These are phyloP conservation scores for Petrolisthes manimaculis DNA, from an alignment of 2,888 invertebrate species.

Conservation along the genomic window DNA sequence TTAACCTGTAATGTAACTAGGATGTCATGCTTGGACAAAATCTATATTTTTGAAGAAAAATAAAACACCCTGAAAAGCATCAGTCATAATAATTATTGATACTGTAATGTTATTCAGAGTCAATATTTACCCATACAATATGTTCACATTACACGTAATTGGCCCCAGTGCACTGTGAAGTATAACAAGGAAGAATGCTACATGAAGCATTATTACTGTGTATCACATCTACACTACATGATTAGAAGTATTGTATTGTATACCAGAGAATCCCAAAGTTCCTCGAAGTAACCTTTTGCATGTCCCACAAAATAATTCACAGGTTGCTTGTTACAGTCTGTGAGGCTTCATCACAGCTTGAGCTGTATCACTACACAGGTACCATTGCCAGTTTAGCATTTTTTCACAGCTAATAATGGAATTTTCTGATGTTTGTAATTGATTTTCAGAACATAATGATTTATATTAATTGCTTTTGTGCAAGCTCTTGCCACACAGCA, in stretches of 20 bases:
- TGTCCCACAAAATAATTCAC: background rate
- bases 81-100: no score
- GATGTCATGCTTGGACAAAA: no score
- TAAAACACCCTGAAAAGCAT: no score
- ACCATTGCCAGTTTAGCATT: background rate
- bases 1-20: no score
- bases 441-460: background rate
- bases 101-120: no score
- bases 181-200: no score
- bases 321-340: background rate
- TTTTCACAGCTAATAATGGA: background rate
- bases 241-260: background rate
- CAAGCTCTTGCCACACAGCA: no score
- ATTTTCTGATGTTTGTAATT: background rate
- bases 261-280: conserved; percentile 11
- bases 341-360: background rate
- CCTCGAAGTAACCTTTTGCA: background rate
- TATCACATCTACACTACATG: background rate
- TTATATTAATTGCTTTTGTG: no score
- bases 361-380: background rate
- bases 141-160: no score
- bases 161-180: no score
- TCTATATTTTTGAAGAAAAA: no score
- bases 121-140: no score
- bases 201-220: background rate